phyloP scores from a whole-genome alignment of 2,797 vertebrate species.

The Serranus cabrilla region DNA sequence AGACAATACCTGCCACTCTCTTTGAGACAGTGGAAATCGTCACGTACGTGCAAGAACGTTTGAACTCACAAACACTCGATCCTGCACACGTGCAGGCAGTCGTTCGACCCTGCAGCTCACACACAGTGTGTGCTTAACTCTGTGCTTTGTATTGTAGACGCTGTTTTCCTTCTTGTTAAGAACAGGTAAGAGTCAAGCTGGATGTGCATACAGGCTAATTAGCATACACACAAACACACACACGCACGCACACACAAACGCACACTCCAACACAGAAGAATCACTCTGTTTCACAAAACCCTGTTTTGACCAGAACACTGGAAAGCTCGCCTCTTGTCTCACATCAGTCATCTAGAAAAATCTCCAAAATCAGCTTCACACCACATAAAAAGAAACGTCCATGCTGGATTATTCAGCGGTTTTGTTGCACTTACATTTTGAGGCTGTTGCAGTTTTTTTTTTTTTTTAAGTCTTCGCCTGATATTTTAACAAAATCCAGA shows the following conservation, averaged over 20 bases:
- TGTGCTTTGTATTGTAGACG: conserved; percentile 63
- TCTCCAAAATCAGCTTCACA: conserved; percentile 13
- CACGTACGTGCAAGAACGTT: conserved; percentile 44
- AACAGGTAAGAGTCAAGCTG: conserved; percentile 25
- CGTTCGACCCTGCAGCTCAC: conserved; percentile 46
- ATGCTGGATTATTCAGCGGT: conserved; percentile 24
- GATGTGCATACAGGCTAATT: conserved; percentile 6
- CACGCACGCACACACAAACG: conserved; percentile 4
- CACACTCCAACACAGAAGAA: conserved; percentile 1
- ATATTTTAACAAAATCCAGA: conserved; percentile 8
- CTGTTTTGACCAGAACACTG: conserved; percentile 46
- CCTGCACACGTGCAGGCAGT: conserved; percentile 39
- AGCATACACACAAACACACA: background rate
- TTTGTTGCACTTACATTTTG: conserved; percentile 19
- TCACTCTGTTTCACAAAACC: conserved; percentile 16
- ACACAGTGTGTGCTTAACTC: conserved; percentile 32
- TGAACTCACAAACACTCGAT: conserved; percentile 46
- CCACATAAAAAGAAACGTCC: background rate
- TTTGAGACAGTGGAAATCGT: conserved; percentile 54
- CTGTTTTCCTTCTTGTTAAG: conserved; percentile 34
- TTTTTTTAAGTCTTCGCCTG: background rate
- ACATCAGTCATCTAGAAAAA: conserved; percentile 30
- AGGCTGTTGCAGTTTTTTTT: background rate
- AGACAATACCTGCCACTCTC: conserved; percentile 39
- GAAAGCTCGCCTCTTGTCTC: conserved; percentile 45